Evolutionary conservation across 2,113 vertebrate species (phyloP).

Genomic region (Thunnus maccoyii): DNA sequence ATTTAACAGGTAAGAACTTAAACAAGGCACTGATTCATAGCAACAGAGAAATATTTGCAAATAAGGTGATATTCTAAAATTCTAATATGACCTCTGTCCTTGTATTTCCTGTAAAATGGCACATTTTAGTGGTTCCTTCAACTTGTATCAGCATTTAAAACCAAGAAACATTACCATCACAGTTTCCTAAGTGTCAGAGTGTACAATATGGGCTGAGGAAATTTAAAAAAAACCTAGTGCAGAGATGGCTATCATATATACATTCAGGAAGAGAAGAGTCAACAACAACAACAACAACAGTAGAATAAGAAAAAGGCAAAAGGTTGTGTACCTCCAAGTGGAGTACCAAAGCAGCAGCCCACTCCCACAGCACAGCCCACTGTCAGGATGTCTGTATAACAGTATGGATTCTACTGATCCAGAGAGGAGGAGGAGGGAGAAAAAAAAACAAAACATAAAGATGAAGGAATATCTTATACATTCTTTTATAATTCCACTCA

Average conservation of each 20-base stretch:
- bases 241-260: not conserved
- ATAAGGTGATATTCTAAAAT: not conserved
- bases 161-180: too few species aligned
- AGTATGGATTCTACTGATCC: constrained; percentile 96
- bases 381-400: constrained; percentile 96
- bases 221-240: not conserved
- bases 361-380: constrained; percentile 98
- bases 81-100: too few species aligned
- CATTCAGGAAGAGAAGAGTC: not conserved
- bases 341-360: constrained; percentile 97
- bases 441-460: not conserved
- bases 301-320: not conserved
- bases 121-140: too few species aligned
- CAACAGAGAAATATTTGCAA: not conserved
- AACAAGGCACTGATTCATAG: not conserved
- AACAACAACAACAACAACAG: not conserved
- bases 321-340: constrained; percentile 91
- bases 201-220: too few species aligned
- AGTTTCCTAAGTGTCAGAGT: too few species aligned
- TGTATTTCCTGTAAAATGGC: too few species aligned
- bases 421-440: constrained; percentile 57
- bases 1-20: not conserved
- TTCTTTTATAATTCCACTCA: not conserved
- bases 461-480: not conserved
- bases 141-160: too few species aligned